phyloP scores from a whole-genome alignment of 1,140 invertebrate species.

The Linepithema humile region DNA sequence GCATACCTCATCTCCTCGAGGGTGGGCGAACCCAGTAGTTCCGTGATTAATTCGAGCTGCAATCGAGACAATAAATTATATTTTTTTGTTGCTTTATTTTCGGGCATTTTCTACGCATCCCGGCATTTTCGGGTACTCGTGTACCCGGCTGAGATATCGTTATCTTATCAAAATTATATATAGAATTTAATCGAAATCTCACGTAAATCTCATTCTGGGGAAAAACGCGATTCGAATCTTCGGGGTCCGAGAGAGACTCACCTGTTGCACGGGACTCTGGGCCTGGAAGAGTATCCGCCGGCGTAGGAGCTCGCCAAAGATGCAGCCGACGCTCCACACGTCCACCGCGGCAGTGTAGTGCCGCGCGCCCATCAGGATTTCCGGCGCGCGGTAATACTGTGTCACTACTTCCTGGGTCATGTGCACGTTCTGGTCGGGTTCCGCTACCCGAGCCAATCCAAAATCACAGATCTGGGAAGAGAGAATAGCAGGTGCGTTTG shows the following conservation, averaged over 20 bases:
- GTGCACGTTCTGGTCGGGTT: conserved; percentile 94
- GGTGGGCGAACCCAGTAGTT: conserved; percentile 98
- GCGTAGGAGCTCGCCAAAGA: conserved; percentile 98
- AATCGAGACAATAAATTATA: conserved; percentile 73
- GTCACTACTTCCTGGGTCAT: conserved; percentile 99
- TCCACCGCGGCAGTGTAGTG: conserved; percentile 99
- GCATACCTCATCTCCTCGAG: conserved; percentile 98
- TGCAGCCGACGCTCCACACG: conserved; percentile 99
- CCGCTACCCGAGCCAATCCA: conserved; percentile 96
- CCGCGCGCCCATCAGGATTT: conserved; percentile 98
- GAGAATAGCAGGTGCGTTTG: conserved; percentile 3
- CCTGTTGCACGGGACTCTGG: conserved; percentile 96
- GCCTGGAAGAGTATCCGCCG: conserved; percentile 98
- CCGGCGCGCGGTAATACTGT: conserved; percentile 99
- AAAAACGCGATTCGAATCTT: neutral
- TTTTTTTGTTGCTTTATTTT: neutral
- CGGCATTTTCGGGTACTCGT: neutral
- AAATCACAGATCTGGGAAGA: conserved; percentile 97
- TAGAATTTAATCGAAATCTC: too few relatives aligned
- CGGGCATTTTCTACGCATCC: neutral
- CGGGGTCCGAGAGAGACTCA: conserved; percentile 76
- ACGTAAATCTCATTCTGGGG: neutral
- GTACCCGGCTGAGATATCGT: neutral
- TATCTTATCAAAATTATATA: neutral
- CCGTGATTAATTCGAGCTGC: conserved; percentile 97